Base-by-base conservation (phyloP, 2,797 vertebrate genomes). In the Myotis myotis region DNA sequence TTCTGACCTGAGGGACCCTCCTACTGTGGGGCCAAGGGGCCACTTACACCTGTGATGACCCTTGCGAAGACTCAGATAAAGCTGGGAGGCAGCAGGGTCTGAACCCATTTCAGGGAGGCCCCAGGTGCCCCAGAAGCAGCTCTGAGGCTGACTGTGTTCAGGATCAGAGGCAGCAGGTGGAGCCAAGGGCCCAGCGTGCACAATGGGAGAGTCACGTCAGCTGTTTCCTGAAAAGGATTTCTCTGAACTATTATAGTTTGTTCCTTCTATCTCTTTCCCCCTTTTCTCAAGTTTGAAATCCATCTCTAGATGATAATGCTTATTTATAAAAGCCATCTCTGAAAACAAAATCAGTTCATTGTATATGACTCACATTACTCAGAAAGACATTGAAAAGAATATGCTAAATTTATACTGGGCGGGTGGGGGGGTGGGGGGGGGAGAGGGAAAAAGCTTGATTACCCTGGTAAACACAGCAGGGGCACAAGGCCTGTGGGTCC, bases 281-380 rank as follows among this genome's bases (percentile, higher is more conserved):
- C 10, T 55, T 78, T 82, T 33, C 49, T 90, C 66, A 81, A 76
- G 44, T 60, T 51, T 66, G 70, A 94, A 71, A 70, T 82, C 83
- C 44, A n/a, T 38, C 23, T 91, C 47, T 51, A n/a, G 80, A 68
- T 64, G 79, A 83, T 81, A 78, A 87, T 80, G 49, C 30, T 49
- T 75, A 22, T 89, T 94, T 84, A 80, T 88, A 71, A 79, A 94
- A 88, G 36, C 16, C 9, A 30, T 38, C 60, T 87, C 80, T 47
- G 84, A 78, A 91, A 91, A 72, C 79, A 86, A 81, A 83, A 72
- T 80, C 41, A 80, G 75, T 85, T 78, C 15, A 74, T 75, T 49
- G 53, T 23, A 2, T 20, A 44, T 57, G 82, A 90, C 60, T 89
- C 81, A 55, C 6, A 0, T 55, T 51, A 68, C 36, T 88, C 70